Evolutionary conservation across 2,888 invertebrate genomes (phyloP), one percentile per base, ranked within the genome.

Genomic region (Endomychus coccineus): DNA sequence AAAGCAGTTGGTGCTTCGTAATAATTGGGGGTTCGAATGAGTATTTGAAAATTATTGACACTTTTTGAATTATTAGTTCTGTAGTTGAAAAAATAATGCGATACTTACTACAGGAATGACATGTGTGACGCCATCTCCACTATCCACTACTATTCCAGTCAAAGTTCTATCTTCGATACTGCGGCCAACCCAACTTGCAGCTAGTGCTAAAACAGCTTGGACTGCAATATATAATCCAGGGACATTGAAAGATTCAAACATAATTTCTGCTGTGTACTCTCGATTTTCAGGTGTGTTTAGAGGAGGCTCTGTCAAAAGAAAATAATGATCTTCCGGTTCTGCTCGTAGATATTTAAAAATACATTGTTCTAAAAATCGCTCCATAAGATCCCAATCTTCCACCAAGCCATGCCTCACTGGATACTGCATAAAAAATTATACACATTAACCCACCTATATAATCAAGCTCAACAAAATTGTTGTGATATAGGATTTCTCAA

Each of bases 241-340:
- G 46, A 98, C 97, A 71, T 98, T 98, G 69, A 99, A 99, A 16
- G 97, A 95, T 69, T 99, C 98, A 67, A 99, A 99, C 98, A 99
- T 98, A 51, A 99, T 99, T 75, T 99, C 98, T 5, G 90, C 90
- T 42, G 87, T 81, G 56, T 90, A 91, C 68, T 90, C 90, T 38
- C 98, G 74, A 67, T 99, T 99, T 69, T 99, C 98, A 1, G 98
- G 98, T 1, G 98, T 97, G 66, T 99, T 99, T 44, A 99, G 70
- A 9, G 98, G 98, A 10, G 98, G 98, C 66, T 99, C 98, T 2
- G 98, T 99, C 48, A 99, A 71, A 42, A 99, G 71, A 65, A 99
- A 98, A 66, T 95, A 91, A 68, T 99, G 98, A 69, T 99, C 98
- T 70, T 98, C 98, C 0, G 98, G 98, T 62, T 98, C 98, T 1